Conservation (phyloP, 2,797 vertebrate genomes). For the Naso thynnoides region DNA sequence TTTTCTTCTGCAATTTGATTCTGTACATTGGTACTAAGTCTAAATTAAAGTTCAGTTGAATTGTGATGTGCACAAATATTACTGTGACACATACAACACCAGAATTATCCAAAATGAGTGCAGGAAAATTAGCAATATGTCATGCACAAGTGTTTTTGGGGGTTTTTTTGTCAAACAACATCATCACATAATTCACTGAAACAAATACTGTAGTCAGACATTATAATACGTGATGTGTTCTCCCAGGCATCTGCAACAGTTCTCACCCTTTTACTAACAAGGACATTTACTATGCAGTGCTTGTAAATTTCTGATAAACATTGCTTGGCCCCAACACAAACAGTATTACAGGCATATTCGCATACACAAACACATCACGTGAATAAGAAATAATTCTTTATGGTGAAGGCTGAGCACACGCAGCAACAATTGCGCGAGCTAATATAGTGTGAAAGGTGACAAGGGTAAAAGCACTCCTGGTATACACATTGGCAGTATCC, state of each 20-base stretch:
- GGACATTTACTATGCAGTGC: slow-evolving; percentile 51
- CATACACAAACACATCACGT: slow-evolving; percentile 49
- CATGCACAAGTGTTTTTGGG: neutral
- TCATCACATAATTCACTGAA: slow-evolving; percentile 18
- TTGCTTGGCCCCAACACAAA: slow-evolving; percentile 47
- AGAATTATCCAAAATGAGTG: neutral
- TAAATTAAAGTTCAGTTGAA: too few relatives aligned
- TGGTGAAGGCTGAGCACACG: slow-evolving; percentile 19
- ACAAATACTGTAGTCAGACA: slow-evolving; percentile 22
- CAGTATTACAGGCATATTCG: slow-evolving; percentile 46
- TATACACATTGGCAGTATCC: slow-evolving; percentile 32
- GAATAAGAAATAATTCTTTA: slow-evolving; percentile 54
- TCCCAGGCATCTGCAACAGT: slow-evolving; percentile 27
- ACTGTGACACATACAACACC: neutral
- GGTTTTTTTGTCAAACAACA: neutral
- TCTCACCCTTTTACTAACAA: slow-evolving; percentile 34
- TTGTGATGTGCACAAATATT: too few relatives aligned
- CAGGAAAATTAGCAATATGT: neutral
- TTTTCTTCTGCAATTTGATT: too few relatives aligned
- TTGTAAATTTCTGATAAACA: slow-evolving; percentile 73
- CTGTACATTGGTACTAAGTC: too few relatives aligned
- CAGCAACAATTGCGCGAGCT: slow-evolving; percentile 15
- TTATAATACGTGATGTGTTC: slow-evolving; percentile 19
- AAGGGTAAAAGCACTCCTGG: slow-evolving; percentile 36
- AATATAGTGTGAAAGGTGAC: slow-evolving; percentile 48